A percentile compares a stretch with the other conserved stretches of the same genome.
These are phyloP conservation scores for Melanostoma mellinum DNA, from an alignment of 2,888 invertebrate genomes.

Conservation along the genomic window DNA sequence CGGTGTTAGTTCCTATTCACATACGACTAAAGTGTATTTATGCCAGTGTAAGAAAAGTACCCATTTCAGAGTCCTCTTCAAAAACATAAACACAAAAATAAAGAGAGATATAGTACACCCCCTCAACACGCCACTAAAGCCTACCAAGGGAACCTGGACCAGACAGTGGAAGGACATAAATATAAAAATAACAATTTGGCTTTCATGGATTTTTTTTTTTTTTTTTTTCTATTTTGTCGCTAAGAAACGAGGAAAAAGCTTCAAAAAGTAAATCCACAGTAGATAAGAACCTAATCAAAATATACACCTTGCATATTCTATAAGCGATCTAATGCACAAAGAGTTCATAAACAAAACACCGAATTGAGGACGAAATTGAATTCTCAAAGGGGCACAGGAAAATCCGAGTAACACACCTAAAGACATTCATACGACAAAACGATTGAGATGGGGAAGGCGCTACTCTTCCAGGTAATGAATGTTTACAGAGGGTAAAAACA, in stretches of 20 bases:
- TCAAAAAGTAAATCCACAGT: constrained; percentile 62
- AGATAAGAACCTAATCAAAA: constrained; percentile 72
- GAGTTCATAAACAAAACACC: constrained; percentile 59
- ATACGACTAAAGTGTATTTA: constrained; percentile 42
- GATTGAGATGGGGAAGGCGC: constrained; percentile 20
- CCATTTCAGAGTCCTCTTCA: constrained; percentile 48
- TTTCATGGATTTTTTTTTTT: constrained; percentile 46
- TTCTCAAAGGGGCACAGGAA: constrained; percentile 41
- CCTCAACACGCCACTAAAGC: constrained; percentile 7
- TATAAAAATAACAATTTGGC: constrained; percentile 72
- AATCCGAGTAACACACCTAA: constrained; percentile 29
- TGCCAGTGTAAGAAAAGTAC: constrained; percentile 57
- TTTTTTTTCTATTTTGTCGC: constrained; percentile 16
- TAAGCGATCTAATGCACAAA: constrained; percentile 43
- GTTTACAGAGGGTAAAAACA: constrained; percentile 46
- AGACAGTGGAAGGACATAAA: constrained; percentile 67
- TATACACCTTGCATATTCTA: constrained; percentile 54
- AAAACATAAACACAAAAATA: constrained; percentile 58
- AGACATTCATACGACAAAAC: constrained; percentile 19
- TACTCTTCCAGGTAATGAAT: constrained; percentile 62
- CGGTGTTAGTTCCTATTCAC: constrained; percentile 35
- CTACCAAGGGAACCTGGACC: constrained; percentile 8
- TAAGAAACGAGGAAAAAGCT: constrained; percentile 18
- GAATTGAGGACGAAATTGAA: constrained; percentile 69
- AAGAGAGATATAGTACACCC: constrained; percentile 31